These are phyloP conservation scores for Desmophyllum pertusum DNA, from an alignment of 92 coral and sea anemone species.

Conservation along the genomic window DNA sequence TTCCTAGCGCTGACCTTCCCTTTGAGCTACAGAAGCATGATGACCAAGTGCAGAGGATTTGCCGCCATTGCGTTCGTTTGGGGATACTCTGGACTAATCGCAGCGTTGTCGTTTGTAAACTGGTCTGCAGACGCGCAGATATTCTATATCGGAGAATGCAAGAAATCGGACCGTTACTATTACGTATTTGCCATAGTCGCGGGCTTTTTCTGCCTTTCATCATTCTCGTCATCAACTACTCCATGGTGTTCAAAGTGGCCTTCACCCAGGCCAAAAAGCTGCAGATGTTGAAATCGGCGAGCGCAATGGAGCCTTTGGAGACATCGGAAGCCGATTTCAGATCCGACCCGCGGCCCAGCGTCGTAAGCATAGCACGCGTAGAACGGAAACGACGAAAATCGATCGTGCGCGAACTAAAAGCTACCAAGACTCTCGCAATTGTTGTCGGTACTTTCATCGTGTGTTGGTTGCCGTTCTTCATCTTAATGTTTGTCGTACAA, in stretches of 20 bases:
- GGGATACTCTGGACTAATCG: slow-evolving; percentile 75
- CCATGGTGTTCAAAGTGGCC: slow-evolving; percentile 93
- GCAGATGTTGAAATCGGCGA: slow-evolving; percentile 48
- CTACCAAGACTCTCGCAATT: slow-evolving; percentile 93
- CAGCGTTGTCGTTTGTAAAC: slow-evolving; percentile 78
- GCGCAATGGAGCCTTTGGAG: slow-evolving; percentile 51
- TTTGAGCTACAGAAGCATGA: slow-evolving; percentile 80
- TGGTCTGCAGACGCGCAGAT: slow-evolving; percentile 77
- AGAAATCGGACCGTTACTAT: slow-evolving; percentile 78
- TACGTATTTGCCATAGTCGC: slow-evolving; percentile 79
- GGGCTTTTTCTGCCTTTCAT: slow-evolving; percentile 85
- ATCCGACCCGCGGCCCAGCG: slow-evolving; percentile 60
- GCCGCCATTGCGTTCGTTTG: slow-evolving; percentile 79
- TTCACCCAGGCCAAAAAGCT: slow-evolving; percentile 86
- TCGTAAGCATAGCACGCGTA: slow-evolving; percentile 70
- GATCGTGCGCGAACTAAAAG: slow-evolving; percentile 92
- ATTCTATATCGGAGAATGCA: slow-evolving; percentile 58
- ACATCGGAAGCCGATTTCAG: slow-evolving; percentile 37
- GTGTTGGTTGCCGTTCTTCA: slow-evolving; percentile 93
- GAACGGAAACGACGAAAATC: slow-evolving; percentile 80
- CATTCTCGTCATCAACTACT: slow-evolving; percentile 83
- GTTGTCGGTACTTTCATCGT: slow-evolving; percentile 92
- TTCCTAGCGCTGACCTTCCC: slow-evolving; percentile 92
- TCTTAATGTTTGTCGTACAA: slow-evolving; percentile 79
- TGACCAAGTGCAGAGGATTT: slow-evolving; percentile 72